These are phyloP conservation scores for Zaprionus vittiger DNA, from an alignment of 1,140 invertebrate genomes.

Conservation along the genomic window DNA sequence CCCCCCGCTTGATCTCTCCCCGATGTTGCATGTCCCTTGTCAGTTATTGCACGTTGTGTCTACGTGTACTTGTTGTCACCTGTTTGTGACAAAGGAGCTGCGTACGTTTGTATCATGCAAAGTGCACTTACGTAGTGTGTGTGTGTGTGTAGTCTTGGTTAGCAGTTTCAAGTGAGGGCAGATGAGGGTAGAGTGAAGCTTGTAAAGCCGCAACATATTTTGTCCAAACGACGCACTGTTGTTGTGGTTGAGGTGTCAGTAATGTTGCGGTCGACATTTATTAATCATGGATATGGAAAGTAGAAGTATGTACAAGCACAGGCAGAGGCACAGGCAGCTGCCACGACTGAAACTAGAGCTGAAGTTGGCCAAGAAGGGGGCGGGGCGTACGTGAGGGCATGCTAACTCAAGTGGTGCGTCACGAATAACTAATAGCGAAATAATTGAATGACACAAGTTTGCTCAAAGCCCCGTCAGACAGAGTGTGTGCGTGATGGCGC, in stretches of 20 bases:
- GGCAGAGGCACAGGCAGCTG: not conserved
- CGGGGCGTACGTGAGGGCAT: slow-evolving; percentile 53
- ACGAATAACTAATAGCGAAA: slow-evolving; percentile 70
- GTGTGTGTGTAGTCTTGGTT: slow-evolving; percentile 18
- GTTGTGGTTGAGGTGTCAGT: slow-evolving; percentile 64
- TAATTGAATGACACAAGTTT: slow-evolving; percentile 72
- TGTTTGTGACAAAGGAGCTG: slow-evolving; percentile 70
- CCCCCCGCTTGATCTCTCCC: too few relatives aligned
- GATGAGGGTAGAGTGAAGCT: not conserved
- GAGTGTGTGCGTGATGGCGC: slow-evolving; percentile 44
- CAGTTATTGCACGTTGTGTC: slow-evolving; percentile 44
- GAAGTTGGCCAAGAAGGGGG: not conserved
- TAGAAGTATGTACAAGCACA: not conserved
- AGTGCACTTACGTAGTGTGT: slow-evolving; percentile 36
- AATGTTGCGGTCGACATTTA: slow-evolving; percentile 78
- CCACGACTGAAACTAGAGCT: slow-evolving; percentile 31
- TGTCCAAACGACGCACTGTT: slow-evolving; percentile 46
- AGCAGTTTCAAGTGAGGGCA: not conserved
- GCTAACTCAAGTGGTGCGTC: slow-evolving; percentile 55
- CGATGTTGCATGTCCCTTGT: slow-evolving; percentile 18
- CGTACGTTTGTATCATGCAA: slow-evolving; percentile 47
- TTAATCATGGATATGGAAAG: slow-evolving; percentile 66
- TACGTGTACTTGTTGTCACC: slow-evolving; percentile 68
- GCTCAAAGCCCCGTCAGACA: slow-evolving; percentile 9
- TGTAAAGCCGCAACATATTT: slow-evolving; percentile 68